Percentiles rank a stretch among this genome's conserved stretches.
Conservation (phyloP, 2,113 vertebrate species). For the Kobus ellipsiprymnus region DNA sequence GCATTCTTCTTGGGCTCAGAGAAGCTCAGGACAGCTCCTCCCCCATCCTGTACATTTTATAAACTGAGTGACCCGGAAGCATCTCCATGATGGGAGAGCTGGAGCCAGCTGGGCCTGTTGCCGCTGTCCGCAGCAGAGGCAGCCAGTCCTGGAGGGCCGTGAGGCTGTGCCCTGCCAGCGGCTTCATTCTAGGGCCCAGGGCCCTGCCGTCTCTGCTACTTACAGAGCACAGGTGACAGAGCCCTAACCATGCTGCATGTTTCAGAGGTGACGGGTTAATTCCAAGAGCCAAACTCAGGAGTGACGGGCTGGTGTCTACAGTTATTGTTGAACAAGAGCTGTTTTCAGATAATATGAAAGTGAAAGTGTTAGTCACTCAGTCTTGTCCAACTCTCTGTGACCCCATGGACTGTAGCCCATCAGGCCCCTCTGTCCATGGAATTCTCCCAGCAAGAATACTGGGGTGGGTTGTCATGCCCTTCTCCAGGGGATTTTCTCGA, state of each 20-base stretch:
- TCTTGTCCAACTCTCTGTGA: neutral
- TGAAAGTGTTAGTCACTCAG: neutral
- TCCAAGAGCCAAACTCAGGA: neutral
- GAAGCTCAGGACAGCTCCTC: slow-evolving; percentile 1
- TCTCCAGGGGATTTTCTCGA: neutral
- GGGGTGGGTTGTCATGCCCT: neutral
- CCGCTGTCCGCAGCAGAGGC: too few species aligned
- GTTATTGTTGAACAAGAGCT: neutral
- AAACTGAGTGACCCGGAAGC: slow-evolving; percentile 28
- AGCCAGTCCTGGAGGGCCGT: neutral
- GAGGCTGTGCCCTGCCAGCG: neutral
- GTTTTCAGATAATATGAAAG: neutral
- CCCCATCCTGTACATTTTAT: slow-evolving; percentile 7
- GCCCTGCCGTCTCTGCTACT: neutral
- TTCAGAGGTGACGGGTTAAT: neutral
- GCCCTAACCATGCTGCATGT: neutral
- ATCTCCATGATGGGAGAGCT: neutral
- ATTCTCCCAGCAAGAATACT: neutral
- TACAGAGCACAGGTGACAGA: neutral
- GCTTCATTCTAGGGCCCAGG: neutral
- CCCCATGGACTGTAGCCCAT: neutral
- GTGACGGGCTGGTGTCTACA: neutral
- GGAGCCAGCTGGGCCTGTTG: neutral
- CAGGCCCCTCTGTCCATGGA: neutral
- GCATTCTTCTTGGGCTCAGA: slow-evolving; percentile 55